Evolutionary conservation across 2,113 vertebrate species (phyloP).

Genomic region (Phalacrocorax carbo): DNA sequence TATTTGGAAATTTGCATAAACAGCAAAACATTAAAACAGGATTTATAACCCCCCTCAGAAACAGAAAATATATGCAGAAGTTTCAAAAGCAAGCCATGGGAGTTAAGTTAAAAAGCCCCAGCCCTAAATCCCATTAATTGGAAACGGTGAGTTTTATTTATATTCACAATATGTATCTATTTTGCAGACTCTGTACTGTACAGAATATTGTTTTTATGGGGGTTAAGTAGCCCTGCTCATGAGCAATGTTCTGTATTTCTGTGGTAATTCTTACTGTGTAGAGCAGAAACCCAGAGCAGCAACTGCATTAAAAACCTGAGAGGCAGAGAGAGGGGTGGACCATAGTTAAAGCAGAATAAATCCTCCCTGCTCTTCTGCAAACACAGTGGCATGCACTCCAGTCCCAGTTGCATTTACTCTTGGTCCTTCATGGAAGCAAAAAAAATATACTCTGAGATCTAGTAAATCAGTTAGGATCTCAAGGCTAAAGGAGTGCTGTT

Average conservation of each 20-base stretch:
- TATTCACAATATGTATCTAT: constrained; percentile 6
- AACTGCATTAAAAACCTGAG: background rate
- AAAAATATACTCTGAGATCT: background rate
- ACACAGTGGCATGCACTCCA: accelerated
- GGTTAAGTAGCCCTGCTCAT: background rate
- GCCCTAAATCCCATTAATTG: background rate
- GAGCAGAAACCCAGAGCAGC: background rate
- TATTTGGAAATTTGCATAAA: constrained; percentile 73
- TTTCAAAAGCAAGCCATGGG: constrained; percentile 28
- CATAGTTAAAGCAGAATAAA: background rate
- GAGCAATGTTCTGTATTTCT: background rate
- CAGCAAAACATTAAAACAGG: constrained; percentile 67
- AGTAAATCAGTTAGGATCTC: background rate
- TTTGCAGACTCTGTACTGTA: background rate
- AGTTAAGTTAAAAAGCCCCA: constrained; percentile 9
- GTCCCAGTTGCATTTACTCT: background rate
- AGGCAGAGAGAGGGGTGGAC: background rate
- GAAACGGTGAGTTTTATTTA: constrained; percentile 19
- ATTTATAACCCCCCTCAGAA: constrained; percentile 54
- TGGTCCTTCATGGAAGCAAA: background rate
- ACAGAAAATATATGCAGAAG: constrained; percentile 50
- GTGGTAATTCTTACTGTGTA: background rate
- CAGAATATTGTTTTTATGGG: background rate
- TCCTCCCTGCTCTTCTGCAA: background rate
- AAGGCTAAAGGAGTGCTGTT: background rate